phyloP scores from a whole-genome alignment of 35 echinoderm and acorn worm genomes.

The Apostichopus parvimensis region DNA sequence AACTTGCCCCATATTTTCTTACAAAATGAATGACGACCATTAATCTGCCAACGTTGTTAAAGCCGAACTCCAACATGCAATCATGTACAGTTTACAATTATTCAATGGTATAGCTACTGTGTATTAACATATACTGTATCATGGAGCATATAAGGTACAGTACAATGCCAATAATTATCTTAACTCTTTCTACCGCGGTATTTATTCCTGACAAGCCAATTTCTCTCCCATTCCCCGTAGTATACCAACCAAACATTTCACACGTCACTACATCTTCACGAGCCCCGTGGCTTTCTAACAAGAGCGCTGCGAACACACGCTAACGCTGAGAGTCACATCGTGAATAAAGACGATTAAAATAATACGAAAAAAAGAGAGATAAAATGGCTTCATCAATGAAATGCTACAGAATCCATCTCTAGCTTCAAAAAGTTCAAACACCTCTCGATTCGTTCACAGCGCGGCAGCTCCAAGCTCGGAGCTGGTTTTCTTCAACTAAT shows the following conservation, averaged over 20 bases:
- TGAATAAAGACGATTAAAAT: no score
- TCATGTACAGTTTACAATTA: no score
- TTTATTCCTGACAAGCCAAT: background rate
- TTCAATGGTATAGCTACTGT: no score
- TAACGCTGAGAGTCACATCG: background rate
- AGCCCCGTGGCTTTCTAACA: background rate
- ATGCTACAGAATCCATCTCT: background rate
- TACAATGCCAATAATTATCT: no score
- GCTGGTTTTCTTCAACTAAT: conserved; percentile 32
- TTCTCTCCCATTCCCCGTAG: background rate
- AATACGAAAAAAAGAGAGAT: no score
- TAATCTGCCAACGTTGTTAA: no score
- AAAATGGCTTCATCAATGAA: background rate
- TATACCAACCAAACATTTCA: background rate
- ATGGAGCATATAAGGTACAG: no score
- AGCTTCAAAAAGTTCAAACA: conserved; percentile 8
- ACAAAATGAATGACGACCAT: no score
- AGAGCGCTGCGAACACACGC: background rate
- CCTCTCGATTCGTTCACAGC: background rate
- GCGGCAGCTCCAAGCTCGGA: background rate
- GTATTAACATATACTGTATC: no score
- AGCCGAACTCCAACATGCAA: no score
- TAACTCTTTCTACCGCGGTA: background rate
- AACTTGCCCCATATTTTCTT: no score
- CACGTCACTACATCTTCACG: background rate